Percentiles rank a stretch among this genome's conserved stretches.
phyloP scores from a whole-genome alignment of 2,113 vertebrate species.

The Dinomys branickii region DNA sequence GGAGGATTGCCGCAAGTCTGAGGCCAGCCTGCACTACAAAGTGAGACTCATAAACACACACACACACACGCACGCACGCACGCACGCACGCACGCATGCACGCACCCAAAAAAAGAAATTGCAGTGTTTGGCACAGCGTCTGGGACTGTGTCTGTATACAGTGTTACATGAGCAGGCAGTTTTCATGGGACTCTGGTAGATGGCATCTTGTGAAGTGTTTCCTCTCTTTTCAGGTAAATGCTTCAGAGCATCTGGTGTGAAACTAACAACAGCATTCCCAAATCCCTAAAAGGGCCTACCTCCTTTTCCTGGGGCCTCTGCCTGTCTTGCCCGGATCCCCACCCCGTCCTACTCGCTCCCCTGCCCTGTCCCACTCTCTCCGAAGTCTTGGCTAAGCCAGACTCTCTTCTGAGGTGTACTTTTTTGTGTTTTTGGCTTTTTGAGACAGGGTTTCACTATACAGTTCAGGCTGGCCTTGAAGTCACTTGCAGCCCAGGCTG shows the following conservation, averaged over 20 bases:
- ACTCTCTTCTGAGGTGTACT: background rate
- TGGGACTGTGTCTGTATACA: background rate
- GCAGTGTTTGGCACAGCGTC: slow-evolving; percentile 18
- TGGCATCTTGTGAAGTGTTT: background rate
- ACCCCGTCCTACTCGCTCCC: rapidly evolving
- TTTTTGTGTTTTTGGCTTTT: too few species aligned
- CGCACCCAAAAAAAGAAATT: background rate
- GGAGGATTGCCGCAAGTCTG: background rate
- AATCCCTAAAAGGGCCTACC: too few species aligned
- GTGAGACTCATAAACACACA: background rate
- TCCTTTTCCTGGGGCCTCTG: background rate
- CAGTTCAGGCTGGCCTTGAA: too few species aligned
- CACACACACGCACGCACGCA: too few species aligned
- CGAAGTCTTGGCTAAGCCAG: background rate
- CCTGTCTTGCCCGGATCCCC: background rate
- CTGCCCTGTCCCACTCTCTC: background rate
- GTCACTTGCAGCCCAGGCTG: too few species aligned
- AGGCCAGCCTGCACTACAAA: background rate
- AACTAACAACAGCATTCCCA: background rate
- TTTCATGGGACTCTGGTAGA: background rate
- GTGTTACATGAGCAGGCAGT: background rate
- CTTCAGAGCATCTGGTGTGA: background rate
- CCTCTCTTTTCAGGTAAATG: background rate
- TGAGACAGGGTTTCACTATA: too few species aligned
- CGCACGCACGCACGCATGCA: too few species aligned